Base-by-base conservation (phyloP, 2,797 vertebrate species). In the Molossus alvarezi region DNA sequence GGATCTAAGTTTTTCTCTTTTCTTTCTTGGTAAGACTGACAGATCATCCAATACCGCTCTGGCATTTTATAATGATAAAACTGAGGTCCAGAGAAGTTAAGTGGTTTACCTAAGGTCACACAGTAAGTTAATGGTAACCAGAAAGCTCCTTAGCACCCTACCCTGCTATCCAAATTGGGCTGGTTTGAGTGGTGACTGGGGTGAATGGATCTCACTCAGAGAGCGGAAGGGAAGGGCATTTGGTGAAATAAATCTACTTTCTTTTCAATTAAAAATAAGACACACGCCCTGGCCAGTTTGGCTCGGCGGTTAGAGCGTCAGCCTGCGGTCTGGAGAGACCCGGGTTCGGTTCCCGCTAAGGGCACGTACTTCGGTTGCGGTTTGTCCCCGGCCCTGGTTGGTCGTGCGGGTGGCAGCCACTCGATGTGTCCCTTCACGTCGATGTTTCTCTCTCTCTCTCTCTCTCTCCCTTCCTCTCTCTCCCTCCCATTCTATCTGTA, bases 81-180 rank as follows among this genome's bases (percentile, higher is more conserved):
- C 29, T 33, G 8, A 90, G 25, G 67, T 92, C 58, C 62, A 95
- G 76, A 83, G 84, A 93, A 62, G 45, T 85, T 88, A 69, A 75
- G 37, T 33, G 80, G 76, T 65, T 91, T 93, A 8, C 64, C 8
- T 48, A 69, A 81, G 17, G 27, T 71, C 27, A 85, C 55, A 51
- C 65, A 96, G 89, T 37, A 81, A 58, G 6, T 85, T 51, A 51
- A 41, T 37, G 10, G 17, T 37, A 64, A 88, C 64, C 4, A 53
- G 48, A 84, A 88, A 81, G 17, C 1, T 91, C 58, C 76, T 95
- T 55, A 51, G 45, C 64, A 65, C 18, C 45, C 29, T 17, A 23
- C 5, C 5, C 0, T 62, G 21, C 67, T 84, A 2, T 80, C n/a
- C 73, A 48, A 92, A 60, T 58, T 55, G 51, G 21, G 23, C 10